Conservation (phyloP, 1,140 invertebrate species). For the Pygmarrhopalites habei region DNA sequence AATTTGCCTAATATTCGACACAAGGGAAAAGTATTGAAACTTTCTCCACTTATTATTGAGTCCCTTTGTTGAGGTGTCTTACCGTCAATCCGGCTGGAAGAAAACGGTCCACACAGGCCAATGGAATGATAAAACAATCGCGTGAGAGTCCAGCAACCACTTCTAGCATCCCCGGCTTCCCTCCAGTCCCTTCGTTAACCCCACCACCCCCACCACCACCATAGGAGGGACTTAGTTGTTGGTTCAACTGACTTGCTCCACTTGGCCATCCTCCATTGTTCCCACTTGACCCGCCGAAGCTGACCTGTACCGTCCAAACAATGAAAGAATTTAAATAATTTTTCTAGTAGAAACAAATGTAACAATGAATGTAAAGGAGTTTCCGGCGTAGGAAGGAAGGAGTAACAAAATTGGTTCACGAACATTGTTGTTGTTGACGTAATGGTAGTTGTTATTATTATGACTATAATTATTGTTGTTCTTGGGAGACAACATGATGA, state of each 20-base stretch:
- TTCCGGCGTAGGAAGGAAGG: too few relatives aligned
- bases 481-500: not conserved
- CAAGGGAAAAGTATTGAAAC: too few relatives aligned
- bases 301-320: too few relatives aligned
- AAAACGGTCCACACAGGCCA: slow-evolving; percentile 73
- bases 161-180: slow-evolving; percentile 45
- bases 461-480: not conserved
- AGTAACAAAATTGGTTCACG: too few relatives aligned
- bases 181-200: slow-evolving; percentile 59
- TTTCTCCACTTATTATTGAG: too few relatives aligned
- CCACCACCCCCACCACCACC: slow-evolving; percentile 42
- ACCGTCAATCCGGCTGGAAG: slow-evolving; percentile 78
- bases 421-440: too few relatives aligned
- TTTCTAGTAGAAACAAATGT: too few relatives aligned
- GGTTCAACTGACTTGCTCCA: slow-evolving; percentile 43
- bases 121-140: slow-evolving; percentile 83
- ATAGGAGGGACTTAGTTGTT: slow-evolving; percentile 45
- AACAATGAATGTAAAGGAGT: too few relatives aligned
- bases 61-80: too few relatives aligned
- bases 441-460: slow-evolving; percentile 8
- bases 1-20: too few relatives aligned
- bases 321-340: too few relatives aligned
- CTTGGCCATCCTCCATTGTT: slow-evolving; percentile 41
- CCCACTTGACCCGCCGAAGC: slow-evolving; percentile 42
- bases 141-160: slow-evolving; percentile 65